phyloP scores from a whole-genome alignment of 2,113 vertebrate genomes.

The Notothenia rossii region DNA sequence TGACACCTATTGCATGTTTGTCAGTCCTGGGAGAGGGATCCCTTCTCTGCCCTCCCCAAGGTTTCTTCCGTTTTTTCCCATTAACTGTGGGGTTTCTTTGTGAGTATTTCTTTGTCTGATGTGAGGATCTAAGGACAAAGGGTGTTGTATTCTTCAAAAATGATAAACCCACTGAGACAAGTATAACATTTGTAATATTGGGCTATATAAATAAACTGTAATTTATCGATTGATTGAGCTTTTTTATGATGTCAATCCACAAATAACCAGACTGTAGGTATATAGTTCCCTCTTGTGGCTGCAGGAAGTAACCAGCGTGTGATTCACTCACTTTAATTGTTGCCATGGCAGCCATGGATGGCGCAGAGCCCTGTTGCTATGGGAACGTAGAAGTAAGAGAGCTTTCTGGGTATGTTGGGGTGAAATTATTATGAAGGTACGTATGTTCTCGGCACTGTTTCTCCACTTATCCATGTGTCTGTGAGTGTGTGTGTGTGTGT shows the following conservation, averaged over 20 bases:
- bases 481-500: neutral
- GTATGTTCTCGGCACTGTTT: conserved; percentile 68
- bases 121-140: too few species aligned
- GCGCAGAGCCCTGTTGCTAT: conserved; percentile 83
- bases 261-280: conserved; percentile 45
- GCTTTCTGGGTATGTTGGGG: conserved; percentile 70
- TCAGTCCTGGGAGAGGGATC: too few species aligned
- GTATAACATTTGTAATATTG: too few species aligned
- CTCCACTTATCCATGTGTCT: conserved; percentile 3
- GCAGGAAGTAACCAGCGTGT: conserved; percentile 57
- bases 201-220: too few species aligned
- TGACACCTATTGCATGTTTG: too few species aligned
- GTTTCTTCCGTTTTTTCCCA: too few species aligned
- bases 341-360: conserved; percentile 82
- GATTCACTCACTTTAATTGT: conserved; percentile 77
- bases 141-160: too few species aligned
- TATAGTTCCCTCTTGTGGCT: conserved; percentile 78
- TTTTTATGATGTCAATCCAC: neutral
- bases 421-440: conserved; percentile 64
- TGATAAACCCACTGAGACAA: too few species aligned
- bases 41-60: too few species aligned
- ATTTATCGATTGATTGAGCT: too few species aligned
- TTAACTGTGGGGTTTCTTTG: too few species aligned
- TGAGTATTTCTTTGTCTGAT: too few species aligned
- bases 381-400: conserved; percentile 76